phyloP scores from a whole-genome alignment of 2,888 invertebrate species.

The Thecophora atra region DNA sequence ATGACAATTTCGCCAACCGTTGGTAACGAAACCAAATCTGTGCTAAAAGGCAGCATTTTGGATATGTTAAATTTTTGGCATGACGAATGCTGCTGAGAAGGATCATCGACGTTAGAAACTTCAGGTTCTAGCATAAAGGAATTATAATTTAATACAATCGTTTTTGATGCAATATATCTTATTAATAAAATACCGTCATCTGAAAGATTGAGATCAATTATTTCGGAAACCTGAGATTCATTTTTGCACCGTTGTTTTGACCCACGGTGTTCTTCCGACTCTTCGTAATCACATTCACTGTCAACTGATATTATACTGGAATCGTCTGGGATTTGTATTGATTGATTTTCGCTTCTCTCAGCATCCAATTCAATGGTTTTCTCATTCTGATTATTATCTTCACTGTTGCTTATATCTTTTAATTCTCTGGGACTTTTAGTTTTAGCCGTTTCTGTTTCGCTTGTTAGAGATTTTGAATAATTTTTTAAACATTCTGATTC shows the following conservation, averaged over 20 bases:
- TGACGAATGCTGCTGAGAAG: background rate
- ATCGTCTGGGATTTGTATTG: background rate
- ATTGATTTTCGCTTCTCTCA: background rate
- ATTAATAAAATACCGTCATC: conserved; percentile 30
- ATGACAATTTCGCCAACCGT: conserved; percentile 45
- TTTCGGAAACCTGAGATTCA: conserved; percentile 1
- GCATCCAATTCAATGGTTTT: too few relatives aligned
- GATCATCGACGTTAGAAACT: background rate
- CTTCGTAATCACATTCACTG: conserved; percentile 14
- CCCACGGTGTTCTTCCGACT: background rate
- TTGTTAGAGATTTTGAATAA: too few relatives aligned
- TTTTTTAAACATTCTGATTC: background rate
- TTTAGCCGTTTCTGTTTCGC: too few relatives aligned
- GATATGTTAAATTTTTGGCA: background rate
- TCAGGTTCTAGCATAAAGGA: conserved; percentile 6
- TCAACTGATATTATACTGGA: conserved; percentile 29
- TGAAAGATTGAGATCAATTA: conserved; percentile 30
- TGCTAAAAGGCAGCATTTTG: conserved; percentile 20
- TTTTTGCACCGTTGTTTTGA: background rate
- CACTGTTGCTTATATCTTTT: background rate
- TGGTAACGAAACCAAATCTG: conserved; percentile 43
- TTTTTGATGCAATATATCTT: background rate
- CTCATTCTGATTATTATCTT: background rate
- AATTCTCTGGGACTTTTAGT: too few relatives aligned
- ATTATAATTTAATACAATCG: background rate